Conservation (phyloP, 2,113 vertebrate species). For the Poicephalus meyeri region DNA sequence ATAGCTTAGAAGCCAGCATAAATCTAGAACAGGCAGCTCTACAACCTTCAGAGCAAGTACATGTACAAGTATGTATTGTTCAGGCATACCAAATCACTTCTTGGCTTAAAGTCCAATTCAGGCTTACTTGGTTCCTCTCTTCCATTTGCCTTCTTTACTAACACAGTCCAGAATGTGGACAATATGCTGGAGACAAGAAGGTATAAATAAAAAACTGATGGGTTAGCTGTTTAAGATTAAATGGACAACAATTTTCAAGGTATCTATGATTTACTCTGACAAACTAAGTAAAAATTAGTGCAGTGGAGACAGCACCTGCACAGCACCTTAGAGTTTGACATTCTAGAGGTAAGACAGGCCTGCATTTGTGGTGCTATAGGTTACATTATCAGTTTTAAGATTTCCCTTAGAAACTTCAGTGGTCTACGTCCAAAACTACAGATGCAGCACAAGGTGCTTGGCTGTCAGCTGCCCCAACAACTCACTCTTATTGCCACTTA, state of each 20-base stretch:
- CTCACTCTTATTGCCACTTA: not conserved
- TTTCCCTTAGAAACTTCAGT: not conserved
- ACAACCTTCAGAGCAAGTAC: not conserved
- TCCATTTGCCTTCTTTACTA: not conserved
- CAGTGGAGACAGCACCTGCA: not conserved
- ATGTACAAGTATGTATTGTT: not conserved
- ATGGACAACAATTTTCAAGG: not conserved
- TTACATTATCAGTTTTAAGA: fast-evolving
- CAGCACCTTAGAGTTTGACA: not conserved
- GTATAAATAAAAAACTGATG: not conserved
- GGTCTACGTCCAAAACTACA: not conserved
- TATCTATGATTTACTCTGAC: not conserved
- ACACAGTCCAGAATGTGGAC: not conserved
- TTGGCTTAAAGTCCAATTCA: not conserved
- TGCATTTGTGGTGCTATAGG: not conserved
- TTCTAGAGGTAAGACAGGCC: not conserved
- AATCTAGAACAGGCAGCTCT: not conserved
- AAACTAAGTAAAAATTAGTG: not conserved
- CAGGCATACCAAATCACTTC: not conserved
- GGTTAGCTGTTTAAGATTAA: not conserved
- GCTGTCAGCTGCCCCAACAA: not conserved
- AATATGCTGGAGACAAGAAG: not conserved
- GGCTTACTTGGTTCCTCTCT: not conserved
- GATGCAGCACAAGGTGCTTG: not conserved
- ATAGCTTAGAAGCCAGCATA: not conserved